Evolutionary conservation across 2,888 invertebrate species (phyloP), one percentile per base, ranked within the genome.

Genomic region (Pseudococcus longispinus): DNA sequence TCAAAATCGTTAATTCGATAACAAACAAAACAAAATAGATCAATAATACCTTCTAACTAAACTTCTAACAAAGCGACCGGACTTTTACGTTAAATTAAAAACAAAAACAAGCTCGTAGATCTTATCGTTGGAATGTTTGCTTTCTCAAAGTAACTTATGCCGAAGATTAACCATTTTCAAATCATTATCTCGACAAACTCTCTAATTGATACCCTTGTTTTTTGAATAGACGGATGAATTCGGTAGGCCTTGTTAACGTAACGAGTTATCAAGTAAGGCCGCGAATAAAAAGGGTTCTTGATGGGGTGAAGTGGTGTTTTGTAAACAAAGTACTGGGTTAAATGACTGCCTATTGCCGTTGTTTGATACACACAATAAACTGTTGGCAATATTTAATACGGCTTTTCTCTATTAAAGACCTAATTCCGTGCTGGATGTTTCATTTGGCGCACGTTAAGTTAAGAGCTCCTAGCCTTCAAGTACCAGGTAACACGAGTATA

Each of bases 271-370:
- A 42, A 83, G 84, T 32, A 84, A 84, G 60, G 20, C 55, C 51
- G 29, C 29, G 32, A 65, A 60, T 84, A 84, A 84, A 65, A 84
- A 84, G 84, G 84, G 84, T 84, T 18, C 84, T 84, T 29, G 60
- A 65, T 84, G 23, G 65, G 60, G 60, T 65, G 84, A 84, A 84
- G 84, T 84, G 84, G 84, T 84, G 84, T 84, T 84, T 65, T 65
- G 42, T 55, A 84, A 55, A 65, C 60, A 84, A 65, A 60, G 65
- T 84, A 42, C 32, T n/a, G 84, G 65, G 84, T 84, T 84, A 65
- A 84, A 84, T 60, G 60, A 84, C 84, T 51, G 42, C 77, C 77
- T 42, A 80, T 80, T 80, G 77, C 77, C 77, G 77, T 80, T 42
- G 77, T 42, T 74, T 80, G 77, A 80, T 80, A 80, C 77, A 80